These are phyloP conservation scores for Venustaconcha ellipsiformis DNA, from an alignment of 1,140 invertebrate genomes.

Conservation along the genomic window DNA sequence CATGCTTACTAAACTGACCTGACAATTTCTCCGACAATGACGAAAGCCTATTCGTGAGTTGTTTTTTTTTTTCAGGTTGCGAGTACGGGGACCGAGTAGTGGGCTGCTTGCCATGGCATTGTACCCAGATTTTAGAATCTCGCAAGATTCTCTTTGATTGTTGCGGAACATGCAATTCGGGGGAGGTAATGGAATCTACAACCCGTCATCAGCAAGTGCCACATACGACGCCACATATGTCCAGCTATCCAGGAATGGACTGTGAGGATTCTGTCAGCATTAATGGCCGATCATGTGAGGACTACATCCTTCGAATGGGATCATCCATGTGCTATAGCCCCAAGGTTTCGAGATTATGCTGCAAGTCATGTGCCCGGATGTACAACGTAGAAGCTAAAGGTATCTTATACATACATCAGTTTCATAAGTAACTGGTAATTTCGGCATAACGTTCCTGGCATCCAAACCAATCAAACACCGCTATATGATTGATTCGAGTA, in stretches of 20 bases:
- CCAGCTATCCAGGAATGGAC: neutral
- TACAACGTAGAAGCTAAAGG: neutral
- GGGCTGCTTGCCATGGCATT: conserved; percentile 38
- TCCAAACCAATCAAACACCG: too few relatives aligned
- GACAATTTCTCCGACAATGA: neutral
- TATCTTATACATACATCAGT: too few relatives aligned
- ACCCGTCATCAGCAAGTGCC: neutral
- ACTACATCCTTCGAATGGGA: conserved; percentile 6
- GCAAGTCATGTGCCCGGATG: conserved; percentile 1
- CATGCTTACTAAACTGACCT: neutral
- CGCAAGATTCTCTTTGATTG: conserved; percentile 33
- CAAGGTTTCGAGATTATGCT: conserved; percentile 1
- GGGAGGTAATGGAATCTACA: neutral
- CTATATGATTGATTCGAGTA: too few relatives aligned
- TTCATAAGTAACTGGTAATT: too few relatives aligned
- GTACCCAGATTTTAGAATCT: conserved; percentile 15
- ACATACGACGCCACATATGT: neutral
- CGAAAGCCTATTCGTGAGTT: neutral
- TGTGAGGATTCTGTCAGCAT: too few relatives aligned
- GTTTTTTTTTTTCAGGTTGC: conserved; percentile 35
- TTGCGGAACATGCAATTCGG: conserved; percentile 40
- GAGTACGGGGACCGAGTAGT: conserved; percentile 48
- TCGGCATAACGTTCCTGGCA: too few relatives aligned
- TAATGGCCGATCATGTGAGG: too few relatives aligned
- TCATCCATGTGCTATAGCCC: conserved; percentile 11